phyloP scores from a whole-genome alignment of 2,797 vertebrate species.

The Kryptolebias ocellatus region DNA sequence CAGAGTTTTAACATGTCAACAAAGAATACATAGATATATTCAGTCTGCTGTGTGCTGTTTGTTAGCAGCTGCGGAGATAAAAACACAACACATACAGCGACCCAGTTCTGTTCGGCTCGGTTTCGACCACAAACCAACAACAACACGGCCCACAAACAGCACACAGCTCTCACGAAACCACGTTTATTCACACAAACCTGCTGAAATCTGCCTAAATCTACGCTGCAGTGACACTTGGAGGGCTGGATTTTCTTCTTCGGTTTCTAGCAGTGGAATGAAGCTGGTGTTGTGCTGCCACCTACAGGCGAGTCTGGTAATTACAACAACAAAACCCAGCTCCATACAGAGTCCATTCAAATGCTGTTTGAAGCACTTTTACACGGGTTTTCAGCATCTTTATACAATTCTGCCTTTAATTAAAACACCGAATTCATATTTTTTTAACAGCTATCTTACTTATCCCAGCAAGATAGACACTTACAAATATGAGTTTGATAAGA shows the following conservation, averaged over 20 bases:
- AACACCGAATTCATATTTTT: too few species aligned
- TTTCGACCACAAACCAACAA: neutral
- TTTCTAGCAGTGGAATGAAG: neutral
- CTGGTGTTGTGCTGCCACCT: slow-evolving; percentile 29
- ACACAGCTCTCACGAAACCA: neutral
- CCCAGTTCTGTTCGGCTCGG: slow-evolving; percentile 1
- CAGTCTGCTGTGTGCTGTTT: slow-evolving; percentile 3
- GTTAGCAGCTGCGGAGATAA: slow-evolving; percentile 43
- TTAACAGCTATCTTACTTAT: too few species aligned
- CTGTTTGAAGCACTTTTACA: neutral
- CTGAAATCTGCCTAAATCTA: slow-evolving; percentile 59
- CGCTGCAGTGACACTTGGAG: slow-evolving; percentile 76
- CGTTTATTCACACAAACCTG: slow-evolving; percentile 63
- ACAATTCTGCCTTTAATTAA: neutral
- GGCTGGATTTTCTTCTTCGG: slow-evolving; percentile 32
- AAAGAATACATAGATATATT: neutral
- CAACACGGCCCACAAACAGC: neutral
- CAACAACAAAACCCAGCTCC: slow-evolving; percentile 19
- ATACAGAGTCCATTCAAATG: too few species aligned
- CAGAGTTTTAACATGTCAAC: neutral
- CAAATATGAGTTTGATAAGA: too few species aligned
- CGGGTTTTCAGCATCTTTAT: neutral
- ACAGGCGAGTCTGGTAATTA: slow-evolving; percentile 2
- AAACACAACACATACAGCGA: slow-evolving; percentile 40
- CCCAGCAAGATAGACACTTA: too few species aligned